phyloP scores from a whole-genome alignment of 1,140 invertebrate species.

The Heliconius congener region DNA sequence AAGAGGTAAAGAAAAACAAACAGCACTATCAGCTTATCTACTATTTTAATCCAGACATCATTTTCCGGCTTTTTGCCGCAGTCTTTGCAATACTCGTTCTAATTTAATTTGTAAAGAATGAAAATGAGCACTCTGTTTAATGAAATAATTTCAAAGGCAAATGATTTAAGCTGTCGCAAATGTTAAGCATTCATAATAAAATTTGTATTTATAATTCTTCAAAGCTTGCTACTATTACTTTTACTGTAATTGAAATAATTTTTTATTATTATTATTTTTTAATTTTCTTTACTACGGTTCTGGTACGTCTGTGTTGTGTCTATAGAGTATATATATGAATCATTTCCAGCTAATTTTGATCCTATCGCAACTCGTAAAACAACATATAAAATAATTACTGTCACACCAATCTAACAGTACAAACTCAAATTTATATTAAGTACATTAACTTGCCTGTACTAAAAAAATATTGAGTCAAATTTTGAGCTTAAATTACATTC shows the following conservation, averaged over 20 bases:
- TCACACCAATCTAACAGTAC: too few species aligned
- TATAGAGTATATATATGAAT: too few species aligned
- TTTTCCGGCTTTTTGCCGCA: not conserved
- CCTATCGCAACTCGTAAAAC: too few species aligned
- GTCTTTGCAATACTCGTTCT: not conserved
- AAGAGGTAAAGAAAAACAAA: too few species aligned
- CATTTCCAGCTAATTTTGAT: too few species aligned
- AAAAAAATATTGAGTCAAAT: too few species aligned
- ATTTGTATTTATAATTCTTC: slow-evolving; percentile 4
- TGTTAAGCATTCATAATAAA: slow-evolving; percentile 7
- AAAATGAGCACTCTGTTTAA: slow-evolving; percentile 4
- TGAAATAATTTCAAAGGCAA: slow-evolving; percentile 9
- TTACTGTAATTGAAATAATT: too few species aligned
- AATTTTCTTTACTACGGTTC: not conserved
- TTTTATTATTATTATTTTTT: not conserved
- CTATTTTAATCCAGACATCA: not conserved
- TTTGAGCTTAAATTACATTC: too few species aligned
- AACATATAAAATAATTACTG: too few species aligned
- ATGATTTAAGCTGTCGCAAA: slow-evolving; percentile 12
- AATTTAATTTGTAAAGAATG: slow-evolving; percentile 2
- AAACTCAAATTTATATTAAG: too few species aligned
- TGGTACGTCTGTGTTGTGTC: too few species aligned
- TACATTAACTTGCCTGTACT: too few species aligned
- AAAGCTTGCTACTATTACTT: not conserved
- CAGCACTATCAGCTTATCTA: not conserved